These are phyloP conservation scores for Tridacna gigas DNA, from an alignment of 2,888 invertebrate species.

Conservation along the genomic window DNA sequence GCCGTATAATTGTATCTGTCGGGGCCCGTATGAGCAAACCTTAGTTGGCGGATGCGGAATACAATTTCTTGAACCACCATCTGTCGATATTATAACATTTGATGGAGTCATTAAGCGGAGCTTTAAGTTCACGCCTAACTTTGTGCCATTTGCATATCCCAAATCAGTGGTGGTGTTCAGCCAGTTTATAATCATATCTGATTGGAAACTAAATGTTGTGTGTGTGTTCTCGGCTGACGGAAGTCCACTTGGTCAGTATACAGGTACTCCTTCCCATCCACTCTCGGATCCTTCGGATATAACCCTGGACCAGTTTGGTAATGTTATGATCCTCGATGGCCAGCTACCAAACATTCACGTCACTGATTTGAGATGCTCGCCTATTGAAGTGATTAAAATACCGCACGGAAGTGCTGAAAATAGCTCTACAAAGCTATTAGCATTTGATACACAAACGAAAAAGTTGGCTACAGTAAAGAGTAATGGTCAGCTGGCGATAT, in stretches of 20 bases:
- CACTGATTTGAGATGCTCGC: constrained; percentile 41
- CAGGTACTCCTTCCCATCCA: constrained; percentile 42
- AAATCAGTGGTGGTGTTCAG: constrained; percentile 45
- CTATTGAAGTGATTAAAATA: constrained; percentile 48
- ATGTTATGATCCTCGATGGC: constrained; percentile 56
- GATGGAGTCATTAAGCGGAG: constrained; percentile 29
- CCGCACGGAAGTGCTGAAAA: constrained; percentile 26
- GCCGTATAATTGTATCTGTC: constrained; percentile 44
- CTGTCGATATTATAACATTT: constrained; percentile 48
- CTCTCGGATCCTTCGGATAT: constrained; percentile 49
- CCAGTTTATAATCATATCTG: constrained; percentile 42
- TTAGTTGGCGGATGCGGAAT: constrained; percentile 44
- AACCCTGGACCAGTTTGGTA: constrained; percentile 50
- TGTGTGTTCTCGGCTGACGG: constrained; percentile 46
- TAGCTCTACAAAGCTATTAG: constrained; percentile 28
- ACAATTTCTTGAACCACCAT: constrained; percentile 3
- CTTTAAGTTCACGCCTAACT: constrained; percentile 34
- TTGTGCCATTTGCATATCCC: constrained; percentile 32
- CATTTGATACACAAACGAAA: constrained; percentile 38
- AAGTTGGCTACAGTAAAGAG: constrained; percentile 38
- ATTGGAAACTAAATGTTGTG: constrained; percentile 52
- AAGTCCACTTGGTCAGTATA: constrained; percentile 44
- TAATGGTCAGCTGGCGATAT: constrained; percentile 50
- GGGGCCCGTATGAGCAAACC: constrained; percentile 52
- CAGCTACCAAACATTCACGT: constrained; percentile 54